Evolutionary conservation across 92 coral and sea anemone species (phyloP).

Genomic region (Anthopleura xanthogrammica): DNA sequence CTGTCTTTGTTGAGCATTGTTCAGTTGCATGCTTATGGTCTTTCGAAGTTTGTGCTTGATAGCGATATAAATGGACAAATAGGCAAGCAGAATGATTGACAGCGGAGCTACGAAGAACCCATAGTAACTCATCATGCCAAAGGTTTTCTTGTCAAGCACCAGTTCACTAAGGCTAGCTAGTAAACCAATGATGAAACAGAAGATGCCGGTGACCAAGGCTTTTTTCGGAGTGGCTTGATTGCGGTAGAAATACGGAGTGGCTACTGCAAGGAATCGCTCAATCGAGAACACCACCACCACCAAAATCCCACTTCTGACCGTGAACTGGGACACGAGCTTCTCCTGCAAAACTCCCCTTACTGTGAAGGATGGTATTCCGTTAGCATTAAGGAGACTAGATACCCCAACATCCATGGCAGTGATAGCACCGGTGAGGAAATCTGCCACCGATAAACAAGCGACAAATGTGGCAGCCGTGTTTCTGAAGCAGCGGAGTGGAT

Average conservation of each 20-base stretch:
- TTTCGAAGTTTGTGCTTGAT: slow-evolving; percentile 10
- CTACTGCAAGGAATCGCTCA: slow-evolving; percentile 58
- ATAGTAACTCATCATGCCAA: slow-evolving; percentile 1
- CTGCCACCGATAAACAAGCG: slow-evolving; percentile 46
- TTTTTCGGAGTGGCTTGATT: neutral
- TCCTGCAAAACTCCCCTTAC: slow-evolving; percentile 35
- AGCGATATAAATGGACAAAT: neutral
- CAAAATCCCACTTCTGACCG: slow-evolving; percentile 45
- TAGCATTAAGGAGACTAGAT: slow-evolving; percentile 22
- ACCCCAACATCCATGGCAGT: slow-evolving; percentile 58
- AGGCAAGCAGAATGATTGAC: slow-evolving; percentile 9
- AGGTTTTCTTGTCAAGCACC: slow-evolving; percentile 1
- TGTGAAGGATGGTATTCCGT: slow-evolving; percentile 16
- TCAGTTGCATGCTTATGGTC: no score
- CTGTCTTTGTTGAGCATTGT: neutral
- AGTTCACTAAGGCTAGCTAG: slow-evolving; percentile 16
- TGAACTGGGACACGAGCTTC: slow-evolving; percentile 53
- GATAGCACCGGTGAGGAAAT: slow-evolving; percentile 58
- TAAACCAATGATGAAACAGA: slow-evolving; percentile 8
- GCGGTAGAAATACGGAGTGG: slow-evolving; percentile 55
- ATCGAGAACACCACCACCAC: slow-evolving; percentile 48
- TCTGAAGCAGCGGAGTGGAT: slow-evolving; percentile 55
- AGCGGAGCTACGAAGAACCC: slow-evolving; percentile 25
- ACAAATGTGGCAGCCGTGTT: slow-evolving; percentile 52
- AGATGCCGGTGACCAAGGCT: neutral